Conservation (phyloP, 2,113 vertebrate genomes). For the Marmota flaviventris region DNA sequence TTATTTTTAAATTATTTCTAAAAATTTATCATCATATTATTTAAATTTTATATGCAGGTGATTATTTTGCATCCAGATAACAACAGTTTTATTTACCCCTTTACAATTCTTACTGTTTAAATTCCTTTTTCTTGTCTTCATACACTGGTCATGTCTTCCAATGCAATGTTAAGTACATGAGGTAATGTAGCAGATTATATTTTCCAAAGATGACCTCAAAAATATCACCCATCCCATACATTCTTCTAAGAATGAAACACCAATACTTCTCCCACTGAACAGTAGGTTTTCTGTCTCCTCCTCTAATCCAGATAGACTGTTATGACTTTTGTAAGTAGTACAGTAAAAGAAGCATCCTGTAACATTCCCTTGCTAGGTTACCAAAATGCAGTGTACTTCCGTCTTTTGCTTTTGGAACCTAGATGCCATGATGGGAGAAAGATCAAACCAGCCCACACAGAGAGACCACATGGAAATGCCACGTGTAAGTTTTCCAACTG, state of each 20-base stretch:
- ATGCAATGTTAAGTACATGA: neutral
- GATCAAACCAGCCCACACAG: neutral
- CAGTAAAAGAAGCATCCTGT: neutral
- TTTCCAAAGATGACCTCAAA: neutral
- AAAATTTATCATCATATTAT: neutral
- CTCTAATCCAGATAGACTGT: neutral
- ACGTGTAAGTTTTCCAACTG: neutral
- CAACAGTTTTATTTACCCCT: neutral
- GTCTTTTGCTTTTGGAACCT: neutral
- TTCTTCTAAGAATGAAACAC: neutral
- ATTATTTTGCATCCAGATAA: conserved; percentile 9
- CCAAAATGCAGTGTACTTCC: conserved; percentile 3
- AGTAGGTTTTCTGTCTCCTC: neutral
- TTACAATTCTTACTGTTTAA: neutral
- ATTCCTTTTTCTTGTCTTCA: neutral
- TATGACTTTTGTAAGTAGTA: neutral
- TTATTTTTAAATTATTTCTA: neutral
- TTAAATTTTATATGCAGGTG: conserved; percentile 19
- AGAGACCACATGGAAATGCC: neutral
- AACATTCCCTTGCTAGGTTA: neutral
- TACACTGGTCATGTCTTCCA: neutral
- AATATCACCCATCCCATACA: neutral
- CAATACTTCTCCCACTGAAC: neutral
- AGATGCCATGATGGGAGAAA: conserved; percentile 20
- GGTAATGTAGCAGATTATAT: neutral